Conservation (phyloP, 1,140 invertebrate genomes). For the Fragariocoptes setiger region DNA sequence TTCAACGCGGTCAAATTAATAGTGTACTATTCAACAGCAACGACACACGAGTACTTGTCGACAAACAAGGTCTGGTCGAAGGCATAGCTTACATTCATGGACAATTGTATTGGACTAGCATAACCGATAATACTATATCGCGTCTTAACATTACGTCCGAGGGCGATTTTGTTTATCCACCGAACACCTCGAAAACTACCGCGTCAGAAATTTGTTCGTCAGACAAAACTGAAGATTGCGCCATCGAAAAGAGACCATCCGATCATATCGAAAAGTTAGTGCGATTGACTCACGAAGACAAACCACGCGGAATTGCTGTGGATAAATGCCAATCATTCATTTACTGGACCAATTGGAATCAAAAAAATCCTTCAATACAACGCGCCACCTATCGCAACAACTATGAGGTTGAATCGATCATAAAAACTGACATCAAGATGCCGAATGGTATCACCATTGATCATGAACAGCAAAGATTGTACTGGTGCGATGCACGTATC, state of each 20-base stretch:
- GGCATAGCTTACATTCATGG: conserved; percentile 35
- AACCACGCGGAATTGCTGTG: conserved; percentile 44
- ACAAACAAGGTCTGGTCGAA: conserved; percentile 41
- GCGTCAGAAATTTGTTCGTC: not conserved
- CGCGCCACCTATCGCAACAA: conserved; percentile 29
- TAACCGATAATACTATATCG: conserved; percentile 37
- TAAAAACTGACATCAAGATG: conserved; percentile 41
- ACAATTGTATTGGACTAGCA: conserved; percentile 52
- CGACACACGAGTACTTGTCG: conserved; percentile 30
- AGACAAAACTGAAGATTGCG: too few relatives aligned
- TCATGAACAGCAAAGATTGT: conserved; percentile 29
- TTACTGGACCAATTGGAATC: conserved; percentile 57
- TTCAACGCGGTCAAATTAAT: conserved; percentile 46
- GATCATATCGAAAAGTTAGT: conserved; percentile 34
- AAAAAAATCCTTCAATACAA: conserved; percentile 30
- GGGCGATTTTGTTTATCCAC: conserved; percentile 11
- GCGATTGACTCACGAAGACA: conserved; percentile 30
- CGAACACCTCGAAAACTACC: not conserved
- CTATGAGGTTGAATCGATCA: conserved; percentile 28
- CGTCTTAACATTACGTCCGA: conserved; percentile 19
- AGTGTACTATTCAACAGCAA: conserved; percentile 47
- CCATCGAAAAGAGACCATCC: conserved; percentile 18
- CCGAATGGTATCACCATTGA: conserved; percentile 45
- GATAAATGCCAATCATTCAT: conserved; percentile 36
- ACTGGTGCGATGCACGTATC: conserved; percentile 24